These are phyloP conservation scores for Plagodis dolabraria DNA, from an alignment of 2,888 invertebrate species.

Conservation along the genomic window DNA sequence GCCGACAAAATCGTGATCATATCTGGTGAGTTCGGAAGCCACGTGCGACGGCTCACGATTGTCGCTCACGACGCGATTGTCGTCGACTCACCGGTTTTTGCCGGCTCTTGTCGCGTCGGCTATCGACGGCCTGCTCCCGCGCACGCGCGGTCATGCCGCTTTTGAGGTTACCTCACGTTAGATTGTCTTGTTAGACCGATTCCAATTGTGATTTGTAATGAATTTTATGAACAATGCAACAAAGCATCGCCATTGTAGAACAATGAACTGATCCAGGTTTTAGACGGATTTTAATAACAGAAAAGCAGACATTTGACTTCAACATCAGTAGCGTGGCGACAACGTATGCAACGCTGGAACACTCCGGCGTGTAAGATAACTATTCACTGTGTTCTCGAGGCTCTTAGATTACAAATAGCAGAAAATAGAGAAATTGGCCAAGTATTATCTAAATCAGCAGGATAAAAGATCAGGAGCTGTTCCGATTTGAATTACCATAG, in stretches of 20 bases:
- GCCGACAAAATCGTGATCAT: constrained; percentile 23
- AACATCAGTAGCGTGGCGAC: no score
- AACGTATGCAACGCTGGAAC: no score
- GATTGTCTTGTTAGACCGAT: constrained; percentile 18
- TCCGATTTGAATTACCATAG: no score
- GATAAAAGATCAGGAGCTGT: no score
- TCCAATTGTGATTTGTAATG: constrained; percentile 28
- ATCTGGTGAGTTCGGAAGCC: constrained; percentile 31
- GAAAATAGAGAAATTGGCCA: no score
- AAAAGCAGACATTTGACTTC: no score
- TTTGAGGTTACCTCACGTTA: constrained; percentile 12
- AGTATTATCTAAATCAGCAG: no score
- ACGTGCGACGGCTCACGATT: constrained; percentile 52
- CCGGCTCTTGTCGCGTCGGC: constrained; percentile 30
- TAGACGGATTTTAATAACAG: no score
- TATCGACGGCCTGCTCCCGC: constrained; percentile 21
- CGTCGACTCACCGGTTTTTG: constrained; percentile 32
- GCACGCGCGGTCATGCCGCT: constrained; percentile 18
- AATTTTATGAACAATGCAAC: constrained; percentile 21
- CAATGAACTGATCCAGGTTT: no score
- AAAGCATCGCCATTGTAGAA: neutral
- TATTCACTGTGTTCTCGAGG: no score
- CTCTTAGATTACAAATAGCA: no score
- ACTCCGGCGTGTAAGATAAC: no score
- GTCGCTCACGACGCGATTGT: constrained; percentile 43